These are phyloP conservation scores for Lucilia sericata DNA, from an alignment of 1,140 invertebrate species.

Conservation along the genomic window DNA sequence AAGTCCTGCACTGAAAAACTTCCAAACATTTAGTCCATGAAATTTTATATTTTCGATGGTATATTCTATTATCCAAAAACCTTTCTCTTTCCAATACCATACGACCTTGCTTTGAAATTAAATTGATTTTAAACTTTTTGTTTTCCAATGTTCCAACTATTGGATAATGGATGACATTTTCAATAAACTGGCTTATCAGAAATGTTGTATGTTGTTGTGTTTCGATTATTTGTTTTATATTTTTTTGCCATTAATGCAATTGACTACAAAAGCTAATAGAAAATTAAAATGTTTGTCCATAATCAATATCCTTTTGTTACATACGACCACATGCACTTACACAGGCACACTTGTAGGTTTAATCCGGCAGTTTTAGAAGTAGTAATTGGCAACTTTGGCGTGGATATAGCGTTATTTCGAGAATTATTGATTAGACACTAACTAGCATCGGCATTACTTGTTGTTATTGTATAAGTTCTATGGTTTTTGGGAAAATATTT, in stretches of 20 bases:
- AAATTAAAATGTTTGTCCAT: conserved; percentile 36
- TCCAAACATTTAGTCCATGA: no score
- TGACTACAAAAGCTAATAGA: conserved; percentile 43
- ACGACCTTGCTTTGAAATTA: no score
- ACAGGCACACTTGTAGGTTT: not conserved
- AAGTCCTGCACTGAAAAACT: no score
- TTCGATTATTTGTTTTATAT: not conserved
- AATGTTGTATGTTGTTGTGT: not conserved
- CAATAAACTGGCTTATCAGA: conserved; percentile 13
- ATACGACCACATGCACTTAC: conserved; percentile 25
- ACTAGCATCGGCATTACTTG: no score
- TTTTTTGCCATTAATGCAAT: not conserved
- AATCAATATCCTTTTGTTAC: conserved; percentile 39
- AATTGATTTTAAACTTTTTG: not conserved
- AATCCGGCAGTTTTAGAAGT: no score
- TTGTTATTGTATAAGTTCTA: no score
- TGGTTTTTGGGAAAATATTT: no score
- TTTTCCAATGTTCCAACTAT: not conserved
- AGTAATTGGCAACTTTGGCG: not conserved
- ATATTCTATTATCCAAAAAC: no score
- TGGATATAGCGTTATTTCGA: not conserved
- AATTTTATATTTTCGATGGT: no score
- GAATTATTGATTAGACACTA: not conserved
- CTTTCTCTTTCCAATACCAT: no score
- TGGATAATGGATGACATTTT: conserved; percentile 1